Evolutionary conservation across 2,797 vertebrate genomes (phyloP).

Genomic region (Mareca strepera): DNA sequence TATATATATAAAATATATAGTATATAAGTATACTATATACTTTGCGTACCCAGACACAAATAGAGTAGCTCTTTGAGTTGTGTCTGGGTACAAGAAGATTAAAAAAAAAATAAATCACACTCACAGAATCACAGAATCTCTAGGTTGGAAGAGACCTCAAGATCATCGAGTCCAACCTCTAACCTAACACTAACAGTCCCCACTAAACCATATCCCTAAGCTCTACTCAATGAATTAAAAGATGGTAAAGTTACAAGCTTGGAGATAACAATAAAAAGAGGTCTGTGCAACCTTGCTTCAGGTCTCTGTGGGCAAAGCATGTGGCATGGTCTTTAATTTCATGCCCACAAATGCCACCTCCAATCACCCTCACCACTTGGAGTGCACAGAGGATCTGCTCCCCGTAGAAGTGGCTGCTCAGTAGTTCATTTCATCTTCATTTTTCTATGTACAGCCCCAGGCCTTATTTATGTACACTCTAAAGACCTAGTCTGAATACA

Average conservation of each 20-base stretch:
- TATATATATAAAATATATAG: neutral
- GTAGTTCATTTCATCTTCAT: slow-evolving; percentile 34
- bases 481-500: slow-evolving; percentile 37
- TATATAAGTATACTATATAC: neutral
- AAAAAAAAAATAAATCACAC: neutral
- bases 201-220: too few species aligned
- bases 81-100: neutral
- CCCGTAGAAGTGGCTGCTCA: neutral
- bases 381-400: neutral
- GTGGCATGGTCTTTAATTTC: neutral
- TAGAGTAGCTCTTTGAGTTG: neutral
- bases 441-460: neutral
- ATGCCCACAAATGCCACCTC: neutral
- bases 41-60: neutral
- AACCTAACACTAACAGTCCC: too few species aligned
- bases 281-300: neutral
- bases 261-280: neutral
- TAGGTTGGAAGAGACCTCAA: too few species aligned
- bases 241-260: neutral
- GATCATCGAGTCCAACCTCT: too few species aligned
- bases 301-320: neutral
- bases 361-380: neutral
- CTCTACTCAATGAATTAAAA: neutral
- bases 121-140: too few species aligned
- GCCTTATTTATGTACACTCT: slow-evolving; percentile 21